Percentiles rank a stretch among this genome's conserved stretches.
Conservation (phyloP, 2,113 vertebrate genomes). For the Melanotaenia duboulayi region DNA sequence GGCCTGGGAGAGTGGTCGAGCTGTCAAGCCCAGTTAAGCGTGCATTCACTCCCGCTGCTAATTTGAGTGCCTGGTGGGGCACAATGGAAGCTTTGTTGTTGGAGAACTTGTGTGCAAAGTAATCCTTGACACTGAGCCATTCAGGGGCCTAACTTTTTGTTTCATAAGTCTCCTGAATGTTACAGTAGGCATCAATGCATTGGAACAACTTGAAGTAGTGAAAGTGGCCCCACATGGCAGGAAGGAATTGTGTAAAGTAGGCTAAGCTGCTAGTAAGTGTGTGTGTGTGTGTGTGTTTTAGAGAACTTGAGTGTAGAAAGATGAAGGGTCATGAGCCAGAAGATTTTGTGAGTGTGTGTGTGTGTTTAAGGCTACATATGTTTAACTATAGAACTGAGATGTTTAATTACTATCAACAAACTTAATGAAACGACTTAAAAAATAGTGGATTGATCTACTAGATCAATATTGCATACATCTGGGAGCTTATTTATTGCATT, state of each 20-base stretch:
- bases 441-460: not conserved
- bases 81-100: slow-evolving; percentile 74
- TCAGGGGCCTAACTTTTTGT: slow-evolving; percentile 65
- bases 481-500: not conserved
- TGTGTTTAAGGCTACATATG: not conserved
- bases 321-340: slow-evolving; percentile 11
- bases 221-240: not conserved
- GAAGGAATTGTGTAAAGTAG: not conserved
- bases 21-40: slow-evolving; percentile 69
- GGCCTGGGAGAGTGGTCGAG: slow-evolving; percentile 28
- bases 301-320: not conserved
- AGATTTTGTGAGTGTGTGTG: not conserved
- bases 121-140: slow-evolving; percentile 70
- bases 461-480: not conserved
- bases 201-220: slow-evolving; percentile 21
- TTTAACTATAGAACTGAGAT: not conserved
- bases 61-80: slow-evolving; percentile 60
- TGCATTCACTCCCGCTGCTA: slow-evolving; percentile 65
- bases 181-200: slow-evolving; percentile 53
- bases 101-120: slow-evolving; percentile 71
- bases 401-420: not conserved
- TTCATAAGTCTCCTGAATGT: slow-evolving; percentile 65
- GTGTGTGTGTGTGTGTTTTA: not conserved
- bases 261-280: not conserved
- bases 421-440: not conserved